phyloP scores from a whole-genome alignment of 2,888 invertebrate species.

The Crossocerus cetratus region DNA sequence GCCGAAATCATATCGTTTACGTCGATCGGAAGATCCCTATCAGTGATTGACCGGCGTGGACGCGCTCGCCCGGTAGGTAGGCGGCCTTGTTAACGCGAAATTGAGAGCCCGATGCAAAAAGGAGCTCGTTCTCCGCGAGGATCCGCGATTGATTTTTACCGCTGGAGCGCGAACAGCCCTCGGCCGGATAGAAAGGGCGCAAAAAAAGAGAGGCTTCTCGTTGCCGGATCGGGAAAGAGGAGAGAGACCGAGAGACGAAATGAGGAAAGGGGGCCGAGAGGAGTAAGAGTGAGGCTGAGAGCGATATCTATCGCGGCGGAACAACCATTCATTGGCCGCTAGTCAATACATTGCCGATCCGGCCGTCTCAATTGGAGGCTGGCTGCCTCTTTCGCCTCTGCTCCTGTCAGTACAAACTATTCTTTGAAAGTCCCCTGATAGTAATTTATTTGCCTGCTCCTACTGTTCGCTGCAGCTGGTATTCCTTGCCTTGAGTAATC shows the following conservation, averaged over 20 bases:
- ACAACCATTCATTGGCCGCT: slow-evolving; percentile 21
- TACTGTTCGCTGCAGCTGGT: slow-evolving; percentile 15
- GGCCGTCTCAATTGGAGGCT: no score
- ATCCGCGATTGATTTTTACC: slow-evolving; percentile 18
- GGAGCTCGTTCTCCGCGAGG: slow-evolving; percentile 9
- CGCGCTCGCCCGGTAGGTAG: background rate
- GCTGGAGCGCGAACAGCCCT: background rate
- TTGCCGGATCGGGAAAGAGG: no score
- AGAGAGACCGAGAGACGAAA: no score
- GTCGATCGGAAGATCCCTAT: background rate
- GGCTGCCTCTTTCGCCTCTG: no score
- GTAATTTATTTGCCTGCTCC: background rate
- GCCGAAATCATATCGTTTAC: slow-evolving; percentile 54
- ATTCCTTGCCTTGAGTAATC: no score
- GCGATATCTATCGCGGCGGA: slow-evolving; percentile 15
- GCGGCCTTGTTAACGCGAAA: slow-evolving; percentile 12
- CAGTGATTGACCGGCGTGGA: background rate
- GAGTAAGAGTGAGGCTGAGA: no score
- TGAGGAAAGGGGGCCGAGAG: no score
- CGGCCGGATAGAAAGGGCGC: slow-evolving; percentile 19
- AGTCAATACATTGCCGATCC: background rate
- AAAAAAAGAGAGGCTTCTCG: slow-evolving; percentile 7
- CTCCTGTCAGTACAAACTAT: no score
- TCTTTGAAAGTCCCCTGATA: no score
- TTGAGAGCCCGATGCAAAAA: background rate